A percentile compares a stretch with the other conserved stretches of the same genome.
Evolutionary conservation across 2,888 invertebrate genomes (phyloP).

Genomic region (Drosophila barbarae): DNA sequence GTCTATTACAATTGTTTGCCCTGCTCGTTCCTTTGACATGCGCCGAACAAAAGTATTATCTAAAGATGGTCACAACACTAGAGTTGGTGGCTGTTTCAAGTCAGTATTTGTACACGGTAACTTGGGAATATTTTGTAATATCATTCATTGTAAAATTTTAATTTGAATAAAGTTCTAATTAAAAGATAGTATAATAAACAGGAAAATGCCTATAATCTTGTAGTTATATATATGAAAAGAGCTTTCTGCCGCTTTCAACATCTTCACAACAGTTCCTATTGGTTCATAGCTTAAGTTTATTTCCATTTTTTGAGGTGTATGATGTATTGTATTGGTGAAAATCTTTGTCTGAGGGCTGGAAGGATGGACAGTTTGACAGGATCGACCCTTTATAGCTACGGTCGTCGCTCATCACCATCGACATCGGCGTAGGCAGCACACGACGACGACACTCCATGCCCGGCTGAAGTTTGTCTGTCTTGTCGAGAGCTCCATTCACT

Average conservation of each 20-base stretch:
- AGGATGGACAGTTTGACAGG: slow-evolving; percentile 19
- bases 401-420: slow-evolving; percentile 24
- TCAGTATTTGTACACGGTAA: background rate
- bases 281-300: background rate
- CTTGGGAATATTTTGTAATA: background rate
- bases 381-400: slow-evolving; percentile 2
- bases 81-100: slow-evolving; percentile 1
- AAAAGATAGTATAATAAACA: too few relatives aligned
- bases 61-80: slow-evolving; percentile 28
- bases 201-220: too few relatives aligned
- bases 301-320: background rate
- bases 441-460: slow-evolving; percentile 48
- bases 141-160: too few relatives aligned
- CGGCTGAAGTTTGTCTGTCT: slow-evolving; percentile 58
- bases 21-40: slow-evolving; percentile 43
- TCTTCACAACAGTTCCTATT: background rate
- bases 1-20: slow-evolving; percentile 33
- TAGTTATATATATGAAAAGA: too few relatives aligned
- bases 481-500: slow-evolving; percentile 61
- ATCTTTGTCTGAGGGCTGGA: background rate
- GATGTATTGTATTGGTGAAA: background rate
- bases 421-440: slow-evolving; percentile 44
- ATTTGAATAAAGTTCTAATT: too few relatives aligned
- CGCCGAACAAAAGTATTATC: slow-evolving; percentile 45
- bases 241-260: too few relatives aligned